Conservation (phyloP, 1,140 invertebrate genomes). For the Matsumurasca onukii region DNA sequence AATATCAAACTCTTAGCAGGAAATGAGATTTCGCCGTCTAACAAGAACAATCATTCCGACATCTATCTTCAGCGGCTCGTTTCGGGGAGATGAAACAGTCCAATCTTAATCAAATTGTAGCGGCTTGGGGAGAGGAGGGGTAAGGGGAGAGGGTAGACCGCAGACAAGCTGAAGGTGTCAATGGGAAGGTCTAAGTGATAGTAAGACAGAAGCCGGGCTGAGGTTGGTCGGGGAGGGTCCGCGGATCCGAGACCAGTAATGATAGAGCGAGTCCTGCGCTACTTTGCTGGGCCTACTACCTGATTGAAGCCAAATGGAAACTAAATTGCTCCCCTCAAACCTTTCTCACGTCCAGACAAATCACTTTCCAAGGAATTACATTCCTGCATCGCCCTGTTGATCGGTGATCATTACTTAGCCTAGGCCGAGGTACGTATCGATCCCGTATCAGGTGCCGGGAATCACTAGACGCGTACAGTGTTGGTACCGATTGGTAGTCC, state of each 20-base stretch:
- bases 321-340: conserved; percentile 26
- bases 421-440: too few species aligned
- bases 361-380: conserved; percentile 22
- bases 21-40: too few species aligned
- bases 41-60: too few species aligned
- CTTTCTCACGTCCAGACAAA: conserved; percentile 27
- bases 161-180: not conserved
- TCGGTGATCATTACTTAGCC: conserved; percentile 12
- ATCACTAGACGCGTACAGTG: too few species aligned
- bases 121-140: too few species aligned
- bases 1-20: not conserved
- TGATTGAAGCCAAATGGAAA: conserved; percentile 27
- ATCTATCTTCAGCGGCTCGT: too few species aligned
- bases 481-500: too few species aligned
- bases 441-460: too few species aligned
- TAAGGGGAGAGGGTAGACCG: not conserved
- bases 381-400: not conserved
- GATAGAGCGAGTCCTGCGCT: conserved; percentile 8
- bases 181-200: not conserved
- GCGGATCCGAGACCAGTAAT: not conserved
- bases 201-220: not conserved
- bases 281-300: conserved; percentile 4
- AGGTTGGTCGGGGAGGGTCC: not conserved
- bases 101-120: too few species aligned
- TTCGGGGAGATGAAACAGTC: too few species aligned